Percentiles rank a stretch among this genome's conserved stretches.
Conservation (phyloP, 1,140 invertebrate species). For the Drosophila biarmipes region DNA sequence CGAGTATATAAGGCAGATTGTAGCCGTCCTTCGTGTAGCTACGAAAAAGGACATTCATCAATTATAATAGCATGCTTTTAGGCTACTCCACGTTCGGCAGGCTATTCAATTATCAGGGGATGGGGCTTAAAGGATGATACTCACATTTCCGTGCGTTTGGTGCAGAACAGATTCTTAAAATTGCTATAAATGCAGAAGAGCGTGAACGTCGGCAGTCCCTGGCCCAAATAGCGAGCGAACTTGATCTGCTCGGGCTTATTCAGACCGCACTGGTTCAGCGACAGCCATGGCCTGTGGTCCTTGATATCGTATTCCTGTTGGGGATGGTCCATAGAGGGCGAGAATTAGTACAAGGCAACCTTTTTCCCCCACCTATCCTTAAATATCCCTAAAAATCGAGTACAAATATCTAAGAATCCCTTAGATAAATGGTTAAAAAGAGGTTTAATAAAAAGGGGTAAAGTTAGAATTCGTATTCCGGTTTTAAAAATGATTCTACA, state of each 20-base stretch:
- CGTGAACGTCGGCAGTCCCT: constrained; percentile 82
- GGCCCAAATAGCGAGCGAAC: constrained; percentile 83
- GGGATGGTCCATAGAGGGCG: neutral
- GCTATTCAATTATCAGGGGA: constrained; percentile 19
- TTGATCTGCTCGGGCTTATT: constrained; percentile 84
- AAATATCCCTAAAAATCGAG: too few species aligned
- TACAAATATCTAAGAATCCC: too few species aligned
- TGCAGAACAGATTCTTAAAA: constrained; percentile 84
- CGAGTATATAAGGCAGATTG: constrained; percentile 84
- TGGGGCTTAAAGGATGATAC: constrained; percentile 13
- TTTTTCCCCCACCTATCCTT: neutral
- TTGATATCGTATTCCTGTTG: constrained; percentile 80
- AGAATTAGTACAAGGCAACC: neutral
- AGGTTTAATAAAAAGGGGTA: too few species aligned
- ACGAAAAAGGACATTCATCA: constrained; percentile 26
- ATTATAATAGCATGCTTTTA: constrained; percentile 40
- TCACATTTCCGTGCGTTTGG: constrained; percentile 84
- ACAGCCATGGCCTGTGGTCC: constrained; percentile 83
- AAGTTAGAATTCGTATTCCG: too few species aligned
- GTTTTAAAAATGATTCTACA: too few species aligned
- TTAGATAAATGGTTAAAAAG: too few species aligned
- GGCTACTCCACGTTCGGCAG: constrained; percentile 11
- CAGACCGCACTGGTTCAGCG: constrained; percentile 80
- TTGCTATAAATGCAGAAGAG: constrained; percentile 85
- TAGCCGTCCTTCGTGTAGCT: constrained; percentile 84